These are phyloP conservation scores for Allygus modestus DNA, from an alignment of 2,888 invertebrate species.

Conservation along the genomic window DNA sequence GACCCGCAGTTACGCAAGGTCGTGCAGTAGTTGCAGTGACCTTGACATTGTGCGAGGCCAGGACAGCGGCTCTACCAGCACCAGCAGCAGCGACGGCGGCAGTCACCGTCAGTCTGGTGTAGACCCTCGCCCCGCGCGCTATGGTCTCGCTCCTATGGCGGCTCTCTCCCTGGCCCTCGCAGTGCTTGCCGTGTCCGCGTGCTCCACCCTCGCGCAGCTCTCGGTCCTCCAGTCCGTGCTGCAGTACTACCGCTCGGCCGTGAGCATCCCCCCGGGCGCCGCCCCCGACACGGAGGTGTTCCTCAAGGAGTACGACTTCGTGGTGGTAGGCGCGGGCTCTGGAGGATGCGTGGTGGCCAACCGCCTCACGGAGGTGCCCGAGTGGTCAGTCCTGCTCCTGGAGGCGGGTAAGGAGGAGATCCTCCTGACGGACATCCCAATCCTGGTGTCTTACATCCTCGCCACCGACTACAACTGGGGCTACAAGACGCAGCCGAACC, in stretches of 20 bases:
- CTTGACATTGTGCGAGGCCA: constrained; percentile 32
- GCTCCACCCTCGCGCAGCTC: constrained; percentile 26
- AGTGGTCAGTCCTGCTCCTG: constrained; percentile 75
- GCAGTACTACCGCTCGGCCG: constrained; percentile 65
- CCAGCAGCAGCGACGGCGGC: background rate
- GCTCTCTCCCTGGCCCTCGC: constrained; percentile 33
- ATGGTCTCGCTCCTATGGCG: constrained; percentile 53
- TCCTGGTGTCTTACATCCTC: constrained; percentile 73
- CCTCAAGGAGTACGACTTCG: constrained; percentile 73
- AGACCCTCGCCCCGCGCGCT: constrained; percentile 38
- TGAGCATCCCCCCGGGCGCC: constrained; percentile 67
- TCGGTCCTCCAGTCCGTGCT: constrained; percentile 65
- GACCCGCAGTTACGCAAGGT: background rate
- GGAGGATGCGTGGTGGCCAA: constrained; percentile 78
- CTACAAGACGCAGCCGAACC: constrained; percentile 75
- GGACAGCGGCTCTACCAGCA: no score
- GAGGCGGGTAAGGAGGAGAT: constrained; percentile 77
- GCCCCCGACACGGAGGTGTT: constrained; percentile 67
- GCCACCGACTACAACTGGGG: constrained; percentile 73
- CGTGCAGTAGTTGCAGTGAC: background rate
- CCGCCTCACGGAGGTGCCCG: constrained; percentile 75
- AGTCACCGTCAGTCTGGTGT: constrained; percentile 18
- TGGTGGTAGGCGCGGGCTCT: constrained; percentile 78
- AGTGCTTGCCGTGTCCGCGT: constrained; percentile 27
- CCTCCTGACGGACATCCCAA: constrained; percentile 75